Evolutionary conservation across 2,888 invertebrate species (phyloP), one percentile per base, ranked within the genome.

Genomic region (Pristionchus entomophagus): DNA sequence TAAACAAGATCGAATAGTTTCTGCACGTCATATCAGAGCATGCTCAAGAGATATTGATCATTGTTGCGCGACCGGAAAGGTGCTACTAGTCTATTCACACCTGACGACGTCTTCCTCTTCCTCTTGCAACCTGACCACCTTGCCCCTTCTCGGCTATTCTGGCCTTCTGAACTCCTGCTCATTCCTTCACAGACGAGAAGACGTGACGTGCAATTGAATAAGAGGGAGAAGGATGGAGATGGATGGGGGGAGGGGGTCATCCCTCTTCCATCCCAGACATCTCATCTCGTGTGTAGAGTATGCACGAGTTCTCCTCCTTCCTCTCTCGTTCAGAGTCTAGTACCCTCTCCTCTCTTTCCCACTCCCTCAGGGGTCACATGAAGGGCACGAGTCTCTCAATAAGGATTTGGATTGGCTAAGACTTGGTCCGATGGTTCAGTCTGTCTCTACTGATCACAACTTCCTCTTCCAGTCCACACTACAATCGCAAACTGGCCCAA

Each of bases 161-260:
- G 45, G 14, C 45, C 45, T 45, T 45, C 45, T 10, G 45, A 45
- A n/a, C n/a, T n/a, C n/a, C n/a, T n/a, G n/a, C n/a, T n/a, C n/a
- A n/a, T n/a, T n/a, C n/a, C n/a, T n/a, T n/a, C n/a, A n/a, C n/a
- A n/a, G n/a, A n/a, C n/a, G n/a, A n/a, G n/a, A n/a, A 65, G 65
- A 65, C 65, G 65, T 35, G 65, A 65, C 65, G 35, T 35, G 65
- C 65, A 65, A 65, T 65, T 22, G 65, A 65, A 65, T 65, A 19
- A 65, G 35, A 2, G 19, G n/a, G n/a, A n/a, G n/a, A n/a, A n/a
- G n/a, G n/a, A n/a, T n/a, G n/a, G n/a, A n/a, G n/a, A n/a, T n/a
- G n/a, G n/a, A n/a, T n/a, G n/a, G n/a, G n/a, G n/a, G n/a, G n/a
- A n/a, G 29, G 65, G 35, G 65, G 65, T 65, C 65, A 65, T 65